Evolutionary conservation across 2,888 invertebrate species (phyloP), one percentile per base, ranked within the genome.

Genomic region (Dryobota labecula): DNA sequence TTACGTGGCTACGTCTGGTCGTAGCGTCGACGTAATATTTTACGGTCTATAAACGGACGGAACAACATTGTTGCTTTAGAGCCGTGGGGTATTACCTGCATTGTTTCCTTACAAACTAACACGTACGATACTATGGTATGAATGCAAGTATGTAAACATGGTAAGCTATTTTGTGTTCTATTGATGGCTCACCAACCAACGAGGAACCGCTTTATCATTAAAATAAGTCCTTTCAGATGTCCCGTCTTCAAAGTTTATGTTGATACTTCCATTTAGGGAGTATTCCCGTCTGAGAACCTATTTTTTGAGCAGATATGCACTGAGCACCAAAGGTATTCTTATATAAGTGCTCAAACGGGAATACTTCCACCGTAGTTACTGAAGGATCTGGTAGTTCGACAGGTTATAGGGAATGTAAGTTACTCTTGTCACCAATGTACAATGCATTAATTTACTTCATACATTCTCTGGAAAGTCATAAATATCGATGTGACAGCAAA

Each of bases 31-130:
- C 86, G 90, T 91, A 89, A 92, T 91, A 89, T 92, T 92, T 93
- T 91, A 92, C 90, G 91, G 89, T 81, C 90, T 88, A 92, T 93
- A 93, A 93, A 93, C 80, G 83, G 71, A 78, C 84, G 80, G 80
- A 72, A 80, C 88, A 85, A 91, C 92, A 92, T 84, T 90, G 92
- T 91, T 82, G 84, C 78, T 88, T 88, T 88, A 88, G 80, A 78
- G 82, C 76, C 78, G 63, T 70, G 83, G 49, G 80, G 84, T 78
- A 86, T 83, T 88, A 90, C 90, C 89, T 90, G 90, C 90, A 91
- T 91, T 92, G 91, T 92, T 90, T 85, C 83, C 88, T 85, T 88
- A 87, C 78, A 68, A 84, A 84, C 82, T 77, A 74, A 75, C 74
- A 66, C 76, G 73, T 60, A 72, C 64, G 60, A 63, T 73, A 71